A percentile compares a stretch with the other conserved stretches of the same genome.
Evolutionary conservation across 2,113 vertebrate species (phyloP).

Genomic region (Malurus elegans): DNA sequence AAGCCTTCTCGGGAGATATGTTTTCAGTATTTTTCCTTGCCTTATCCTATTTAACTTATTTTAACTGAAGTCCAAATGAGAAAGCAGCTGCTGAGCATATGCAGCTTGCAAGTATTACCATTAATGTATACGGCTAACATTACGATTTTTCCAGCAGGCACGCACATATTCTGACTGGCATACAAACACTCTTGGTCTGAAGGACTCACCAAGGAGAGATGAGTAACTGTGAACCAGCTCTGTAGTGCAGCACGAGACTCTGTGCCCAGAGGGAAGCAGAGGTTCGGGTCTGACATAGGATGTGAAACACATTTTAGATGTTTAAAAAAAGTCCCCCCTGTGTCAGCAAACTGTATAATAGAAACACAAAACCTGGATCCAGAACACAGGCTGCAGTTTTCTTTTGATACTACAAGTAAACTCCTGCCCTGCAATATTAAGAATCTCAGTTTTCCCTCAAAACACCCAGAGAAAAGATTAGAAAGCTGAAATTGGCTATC

Average conservation of each 20-base stretch:
- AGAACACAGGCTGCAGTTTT: not conserved
- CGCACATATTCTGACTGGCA: not conserved
- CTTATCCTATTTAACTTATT: not conserved
- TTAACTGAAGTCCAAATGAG: not conserved
- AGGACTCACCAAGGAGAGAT: not conserved
- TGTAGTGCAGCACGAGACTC: not conserved
- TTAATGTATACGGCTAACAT: not conserved
- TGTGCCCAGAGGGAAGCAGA: not conserved
- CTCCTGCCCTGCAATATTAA: not conserved
- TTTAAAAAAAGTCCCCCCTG: not conserved
- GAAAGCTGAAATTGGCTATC: not conserved
- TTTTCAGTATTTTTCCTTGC: not conserved
- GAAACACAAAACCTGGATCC: not conserved
- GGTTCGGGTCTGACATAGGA: fast-evolving
- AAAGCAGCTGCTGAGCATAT: not conserved
- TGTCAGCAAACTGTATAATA: not conserved
- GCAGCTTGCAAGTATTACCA: not conserved
- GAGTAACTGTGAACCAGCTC: not conserved
- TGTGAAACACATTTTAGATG: not conserved
- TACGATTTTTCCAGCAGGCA: not conserved
- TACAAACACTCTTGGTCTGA: not conserved
- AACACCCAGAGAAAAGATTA: not conserved
- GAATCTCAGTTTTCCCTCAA: not conserved
- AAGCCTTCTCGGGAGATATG: not conserved
- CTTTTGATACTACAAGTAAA: not conserved